Evolutionary conservation across 2,113 vertebrate species (phyloP).

Genomic region (Herpailurus yagouaroundi): DNA sequence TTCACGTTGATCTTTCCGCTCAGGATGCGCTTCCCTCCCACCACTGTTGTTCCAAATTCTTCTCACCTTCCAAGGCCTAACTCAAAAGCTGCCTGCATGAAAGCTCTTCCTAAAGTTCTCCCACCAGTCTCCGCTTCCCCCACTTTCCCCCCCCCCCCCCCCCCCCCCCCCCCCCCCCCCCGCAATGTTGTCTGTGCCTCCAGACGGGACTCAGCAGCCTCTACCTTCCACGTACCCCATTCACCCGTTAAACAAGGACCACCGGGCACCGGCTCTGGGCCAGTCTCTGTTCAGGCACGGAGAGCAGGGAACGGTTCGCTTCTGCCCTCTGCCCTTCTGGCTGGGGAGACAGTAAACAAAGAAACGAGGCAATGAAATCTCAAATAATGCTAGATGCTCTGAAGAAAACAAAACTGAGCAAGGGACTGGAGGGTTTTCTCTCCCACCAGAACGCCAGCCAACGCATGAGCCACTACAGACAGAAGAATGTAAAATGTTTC

Average conservation of each 20-base stretch:
- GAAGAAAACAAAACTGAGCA: not conserved
- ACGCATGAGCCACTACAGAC: not conserved
- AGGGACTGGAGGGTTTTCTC: not conserved
- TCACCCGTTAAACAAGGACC: not conserved
- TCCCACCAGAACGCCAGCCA: not conserved
- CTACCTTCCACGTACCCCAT: too few relatives aligned
- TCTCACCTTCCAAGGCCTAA: not conserved
- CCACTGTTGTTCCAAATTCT: not conserved
- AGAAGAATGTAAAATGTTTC: not conserved
- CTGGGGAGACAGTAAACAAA: not conserved
- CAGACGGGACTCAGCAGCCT: not conserved
- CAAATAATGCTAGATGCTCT: not conserved
- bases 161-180: not conserved
- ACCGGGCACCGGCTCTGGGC: not conserved
- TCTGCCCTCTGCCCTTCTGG: not conserved
- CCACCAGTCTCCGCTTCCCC: too few relatives aligned
- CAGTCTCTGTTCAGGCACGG: not conserved
- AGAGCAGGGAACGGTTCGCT: not conserved
- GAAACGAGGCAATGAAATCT: not conserved
- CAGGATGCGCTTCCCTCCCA: not conserved
- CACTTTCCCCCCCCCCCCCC: fast-evolving
- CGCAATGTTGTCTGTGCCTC: not conserved
- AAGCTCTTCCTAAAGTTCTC: not conserved
- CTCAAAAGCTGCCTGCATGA: not conserved
- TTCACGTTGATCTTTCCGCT: too few relatives aligned